These are phyloP conservation scores for Melopsittacus undulatus DNA, from an alignment of 2,797 vertebrate species.

Conservation along the genomic window DNA sequence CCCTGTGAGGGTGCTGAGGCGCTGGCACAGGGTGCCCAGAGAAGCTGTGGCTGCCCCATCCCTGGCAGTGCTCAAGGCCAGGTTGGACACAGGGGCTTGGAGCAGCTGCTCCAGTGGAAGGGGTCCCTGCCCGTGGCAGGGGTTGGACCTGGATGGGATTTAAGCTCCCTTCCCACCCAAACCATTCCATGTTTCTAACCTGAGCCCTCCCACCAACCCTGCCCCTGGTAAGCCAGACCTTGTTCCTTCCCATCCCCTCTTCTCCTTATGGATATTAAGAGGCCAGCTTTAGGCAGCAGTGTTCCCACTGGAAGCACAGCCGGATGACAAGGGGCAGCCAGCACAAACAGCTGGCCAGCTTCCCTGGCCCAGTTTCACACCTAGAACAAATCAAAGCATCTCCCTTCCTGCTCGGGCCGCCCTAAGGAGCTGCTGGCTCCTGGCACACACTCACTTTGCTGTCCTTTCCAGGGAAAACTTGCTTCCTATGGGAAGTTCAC, in stretches of 20 bases:
- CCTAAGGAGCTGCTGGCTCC: neutral
- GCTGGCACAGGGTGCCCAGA: too few relatives aligned
- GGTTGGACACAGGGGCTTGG: too few relatives aligned
- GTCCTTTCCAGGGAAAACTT: constrained; percentile 5
- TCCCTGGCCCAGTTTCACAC: constrained; percentile 53
- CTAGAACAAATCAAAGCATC: constrained; percentile 47
- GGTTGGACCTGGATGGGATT: neutral
- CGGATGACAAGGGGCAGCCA: neutral
- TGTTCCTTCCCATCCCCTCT: neutral
- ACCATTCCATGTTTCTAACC: neutral
- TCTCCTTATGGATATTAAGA: neutral
- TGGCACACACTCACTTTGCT: neutral
- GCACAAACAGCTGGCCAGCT: constrained; percentile 31
- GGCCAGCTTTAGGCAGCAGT: neutral
- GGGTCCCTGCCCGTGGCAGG: neutral
- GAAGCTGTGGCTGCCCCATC: too few relatives aligned
- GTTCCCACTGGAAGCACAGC: neutral
- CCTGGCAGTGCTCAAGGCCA: too few relatives aligned
- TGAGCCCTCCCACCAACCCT: neutral
- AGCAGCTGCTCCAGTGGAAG: neutral
- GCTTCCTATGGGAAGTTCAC: constrained; percentile 30
- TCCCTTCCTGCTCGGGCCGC: constrained; percentile 56
- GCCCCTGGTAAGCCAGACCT: neutral
- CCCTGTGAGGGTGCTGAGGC: neutral
- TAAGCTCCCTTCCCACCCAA: neutral